Evolutionary conservation across 2,797 vertebrate species (phyloP).

Genomic region (Oceanodroma leucorhoa): DNA sequence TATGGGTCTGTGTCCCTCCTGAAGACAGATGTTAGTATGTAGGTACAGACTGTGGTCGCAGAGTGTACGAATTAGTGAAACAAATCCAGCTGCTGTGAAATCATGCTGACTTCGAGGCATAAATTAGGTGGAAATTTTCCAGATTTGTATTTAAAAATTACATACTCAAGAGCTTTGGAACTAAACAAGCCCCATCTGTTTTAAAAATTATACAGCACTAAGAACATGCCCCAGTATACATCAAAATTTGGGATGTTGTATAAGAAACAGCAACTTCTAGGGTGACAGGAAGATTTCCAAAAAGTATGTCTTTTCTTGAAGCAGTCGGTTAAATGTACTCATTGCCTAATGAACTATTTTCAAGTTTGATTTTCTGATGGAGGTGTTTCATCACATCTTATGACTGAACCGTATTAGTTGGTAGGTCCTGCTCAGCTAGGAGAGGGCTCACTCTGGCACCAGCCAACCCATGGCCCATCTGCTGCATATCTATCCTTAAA

Average conservation of each 20-base stretch:
- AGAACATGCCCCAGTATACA: neutral
- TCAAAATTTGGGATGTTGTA: neutral
- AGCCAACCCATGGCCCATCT: neutral
- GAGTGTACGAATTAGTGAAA: neutral
- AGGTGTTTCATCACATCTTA: neutral
- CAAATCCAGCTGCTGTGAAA: conserved; percentile 31
- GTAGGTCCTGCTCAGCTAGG: neutral
- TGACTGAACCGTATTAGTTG: neutral
- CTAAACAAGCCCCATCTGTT: conserved; percentile 51
- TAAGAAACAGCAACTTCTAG: neutral
- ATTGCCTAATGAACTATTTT: neutral
- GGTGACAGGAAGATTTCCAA: neutral
- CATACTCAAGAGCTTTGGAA: conserved; percentile 32
- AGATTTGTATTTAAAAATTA: conserved; percentile 33
- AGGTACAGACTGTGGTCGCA: neutral
- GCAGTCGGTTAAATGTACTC: neutral
- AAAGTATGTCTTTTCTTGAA: neutral
- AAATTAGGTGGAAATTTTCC: conserved; percentile 52
- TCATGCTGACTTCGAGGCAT: neutral
- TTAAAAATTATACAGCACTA: conserved; percentile 12
- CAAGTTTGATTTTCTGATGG: neutral
- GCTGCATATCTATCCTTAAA: neutral
- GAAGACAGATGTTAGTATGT: neutral
- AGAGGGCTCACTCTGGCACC: neutral
- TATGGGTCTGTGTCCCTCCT: neutral